A percentile compares a stretch with the other conserved stretches of the same genome.
Evolutionary conservation across 2,888 invertebrate genomes (phyloP).

Genomic region (Matsumyia berberina): DNA sequence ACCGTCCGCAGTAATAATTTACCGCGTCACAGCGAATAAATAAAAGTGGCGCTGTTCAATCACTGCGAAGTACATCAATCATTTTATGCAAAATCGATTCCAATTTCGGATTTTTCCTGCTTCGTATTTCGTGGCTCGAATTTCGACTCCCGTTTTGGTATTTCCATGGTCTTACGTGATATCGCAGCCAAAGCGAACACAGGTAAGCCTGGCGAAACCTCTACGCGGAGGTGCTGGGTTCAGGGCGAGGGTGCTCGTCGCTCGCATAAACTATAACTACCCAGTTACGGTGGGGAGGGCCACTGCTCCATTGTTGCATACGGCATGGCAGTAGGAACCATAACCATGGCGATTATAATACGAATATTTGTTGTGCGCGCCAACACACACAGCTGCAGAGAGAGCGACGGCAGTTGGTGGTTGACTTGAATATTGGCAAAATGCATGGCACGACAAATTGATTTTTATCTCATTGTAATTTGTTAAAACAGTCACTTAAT

Average conservation of each 20-base stretch:
- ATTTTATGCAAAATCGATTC: slow-evolving; percentile 78
- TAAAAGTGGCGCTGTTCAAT: slow-evolving; percentile 77
- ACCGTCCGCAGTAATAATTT: slow-evolving; percentile 74
- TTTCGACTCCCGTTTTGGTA: slow-evolving; percentile 65
- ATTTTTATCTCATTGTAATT: slow-evolving; percentile 77
- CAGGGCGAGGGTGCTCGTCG: slow-evolving; percentile 57
- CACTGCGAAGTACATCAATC: slow-evolving; percentile 77
- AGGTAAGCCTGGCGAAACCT: slow-evolving; percentile 66
- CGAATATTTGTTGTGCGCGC: slow-evolving; percentile 67
- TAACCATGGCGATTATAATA: slow-evolving; percentile 70
- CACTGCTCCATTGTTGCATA: slow-evolving; percentile 64
- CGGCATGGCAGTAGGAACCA: slow-evolving; percentile 69
- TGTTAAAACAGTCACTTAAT: slow-evolving; percentile 78
- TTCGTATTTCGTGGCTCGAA: slow-evolving; percentile 56
- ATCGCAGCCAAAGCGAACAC: slow-evolving; percentile 52
- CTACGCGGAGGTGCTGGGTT: too few species aligned
- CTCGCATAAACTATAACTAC: slow-evolving; percentile 65
- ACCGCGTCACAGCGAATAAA: slow-evolving; percentile 73
- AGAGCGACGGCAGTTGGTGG: slow-evolving; percentile 32
- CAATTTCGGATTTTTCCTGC: slow-evolving; percentile 66
- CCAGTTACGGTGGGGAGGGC: slow-evolving; percentile 16
- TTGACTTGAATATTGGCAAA: slow-evolving; percentile 72
- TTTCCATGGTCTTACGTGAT: slow-evolving; percentile 75
- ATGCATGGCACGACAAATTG: slow-evolving; percentile 77
- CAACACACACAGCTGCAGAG: slow-evolving; percentile 6